phyloP scores from a whole-genome alignment of 2,113 vertebrate species.

The Picathartes gymnocephalus region DNA sequence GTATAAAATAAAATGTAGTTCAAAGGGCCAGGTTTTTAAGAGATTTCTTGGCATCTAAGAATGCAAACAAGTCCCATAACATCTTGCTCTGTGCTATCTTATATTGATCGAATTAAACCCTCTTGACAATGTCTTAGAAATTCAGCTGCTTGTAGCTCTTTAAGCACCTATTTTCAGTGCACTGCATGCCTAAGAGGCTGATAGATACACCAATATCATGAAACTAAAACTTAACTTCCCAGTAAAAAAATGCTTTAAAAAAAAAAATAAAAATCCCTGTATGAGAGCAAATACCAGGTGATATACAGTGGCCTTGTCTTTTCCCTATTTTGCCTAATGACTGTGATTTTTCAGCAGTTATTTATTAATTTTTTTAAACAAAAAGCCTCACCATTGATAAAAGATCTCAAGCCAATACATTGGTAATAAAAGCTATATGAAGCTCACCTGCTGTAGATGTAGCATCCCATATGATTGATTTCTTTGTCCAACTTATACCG shows the following conservation, averaged over 20 bases:
- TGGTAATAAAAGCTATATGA: background rate
- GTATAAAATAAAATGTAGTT: background rate
- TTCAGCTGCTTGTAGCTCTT: background rate
- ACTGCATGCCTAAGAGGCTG: background rate
- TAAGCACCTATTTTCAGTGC: background rate
- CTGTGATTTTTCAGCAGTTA: background rate
- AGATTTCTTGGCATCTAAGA: background rate
- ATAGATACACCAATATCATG: background rate
- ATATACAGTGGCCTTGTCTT: background rate
- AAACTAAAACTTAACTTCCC: background rate
- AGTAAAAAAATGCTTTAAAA: background rate
- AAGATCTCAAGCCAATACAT: slow-evolving; percentile 50
- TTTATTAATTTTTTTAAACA: background rate
- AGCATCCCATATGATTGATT: slow-evolving; percentile 83
- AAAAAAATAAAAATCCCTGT: background rate
- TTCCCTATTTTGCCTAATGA: slow-evolving; percentile 47
- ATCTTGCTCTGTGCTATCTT: background rate
- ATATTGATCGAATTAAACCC: background rate
- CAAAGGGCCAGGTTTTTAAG: background rate
- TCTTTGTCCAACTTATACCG: slow-evolving; percentile 84
- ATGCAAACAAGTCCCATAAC: background rate
- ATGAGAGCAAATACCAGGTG: background rate
- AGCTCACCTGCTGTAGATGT: slow-evolving; percentile 87
- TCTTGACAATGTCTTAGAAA: background rate
- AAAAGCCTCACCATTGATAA: slow-evolving; percentile 48